Percentiles rank a stretch among this genome's conserved stretches.
These are phyloP conservation scores for Hypselothyrea guttata DNA, from an alignment of 2,888 invertebrate species.

Conservation along the genomic window DNA sequence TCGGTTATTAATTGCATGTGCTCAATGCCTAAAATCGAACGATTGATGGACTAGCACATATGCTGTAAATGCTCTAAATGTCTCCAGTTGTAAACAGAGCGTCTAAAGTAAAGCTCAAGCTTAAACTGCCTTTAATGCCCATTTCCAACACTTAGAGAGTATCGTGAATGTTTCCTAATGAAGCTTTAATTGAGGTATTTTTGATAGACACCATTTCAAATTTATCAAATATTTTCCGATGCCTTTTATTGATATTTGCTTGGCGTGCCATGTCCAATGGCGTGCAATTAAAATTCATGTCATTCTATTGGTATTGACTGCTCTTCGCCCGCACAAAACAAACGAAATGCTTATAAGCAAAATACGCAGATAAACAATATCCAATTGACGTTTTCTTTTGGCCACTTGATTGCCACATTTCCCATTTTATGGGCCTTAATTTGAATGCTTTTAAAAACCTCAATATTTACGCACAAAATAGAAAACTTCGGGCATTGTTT, in stretches of 20 bases:
- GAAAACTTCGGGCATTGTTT: too few species aligned
- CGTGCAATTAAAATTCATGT: conserved; percentile 60
- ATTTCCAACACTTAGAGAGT: background rate
- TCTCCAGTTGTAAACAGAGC: background rate
- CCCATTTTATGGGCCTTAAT: conserved; percentile 24
- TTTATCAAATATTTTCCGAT: conserved; percentile 1
- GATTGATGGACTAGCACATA: background rate
- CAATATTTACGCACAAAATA: conserved; percentile 9
- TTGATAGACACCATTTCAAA: conserved; percentile 23
- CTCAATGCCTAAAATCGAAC: conserved; percentile 25
- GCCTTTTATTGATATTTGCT: conserved; percentile 32
- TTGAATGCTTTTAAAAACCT: conserved; percentile 13
- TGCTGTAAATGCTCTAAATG: background rate
- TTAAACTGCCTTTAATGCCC: background rate
- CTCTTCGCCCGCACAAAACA: conserved; percentile 36
- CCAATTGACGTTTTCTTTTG: conserved; percentile 23
- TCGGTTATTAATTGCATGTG: conserved; percentile 44
- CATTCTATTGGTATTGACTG: conserved; percentile 46
- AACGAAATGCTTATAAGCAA: conserved; percentile 13
- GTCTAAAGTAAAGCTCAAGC: background rate
- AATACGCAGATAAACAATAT: conserved; percentile 4
- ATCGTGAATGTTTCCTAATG: conserved; percentile 40
- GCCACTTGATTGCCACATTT: conserved; percentile 25
- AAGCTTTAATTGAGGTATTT: conserved; percentile 52
- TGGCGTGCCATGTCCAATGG: conserved; percentile 28